A percentile compares a stretch with the other conserved stretches of the same genome.
Conservation (phyloP, 2,888 invertebrate genomes). For the Parnassius apollo region DNA sequence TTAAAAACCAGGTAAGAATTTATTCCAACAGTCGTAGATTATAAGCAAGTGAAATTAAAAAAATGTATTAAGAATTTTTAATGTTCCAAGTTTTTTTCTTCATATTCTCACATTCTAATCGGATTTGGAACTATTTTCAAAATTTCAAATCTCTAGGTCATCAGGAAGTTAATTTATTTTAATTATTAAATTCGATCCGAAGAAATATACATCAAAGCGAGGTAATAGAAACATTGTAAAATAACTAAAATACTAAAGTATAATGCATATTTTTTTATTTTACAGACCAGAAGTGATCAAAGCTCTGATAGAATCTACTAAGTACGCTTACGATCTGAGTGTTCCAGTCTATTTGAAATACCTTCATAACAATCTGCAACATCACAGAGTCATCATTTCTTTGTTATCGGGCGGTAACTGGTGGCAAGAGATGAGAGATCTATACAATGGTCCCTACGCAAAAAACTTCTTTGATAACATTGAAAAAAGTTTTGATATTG, state of each 20-base stretch:
- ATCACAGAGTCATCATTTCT: slow-evolving; percentile 55
- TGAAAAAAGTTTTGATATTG: slow-evolving; percentile 60
- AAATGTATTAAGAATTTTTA: too few relatives aligned
- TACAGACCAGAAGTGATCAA: slow-evolving; percentile 54
- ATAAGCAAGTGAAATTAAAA: too few relatives aligned
- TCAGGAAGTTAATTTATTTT: too few relatives aligned
- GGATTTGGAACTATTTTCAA: too few relatives aligned
- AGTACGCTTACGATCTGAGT: slow-evolving; percentile 61
- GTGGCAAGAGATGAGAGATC: slow-evolving; percentile 55
- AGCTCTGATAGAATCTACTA: slow-evolving; percentile 49
- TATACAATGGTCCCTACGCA: slow-evolving; percentile 58
- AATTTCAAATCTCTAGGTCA: too few relatives aligned
- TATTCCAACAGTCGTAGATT: background rate
- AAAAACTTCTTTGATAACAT: slow-evolving; percentile 51
- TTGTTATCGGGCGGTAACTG: slow-evolving; percentile 66
- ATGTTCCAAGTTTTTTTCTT: too few relatives aligned
- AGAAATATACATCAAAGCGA: too few relatives aligned
- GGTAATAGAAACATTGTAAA: too few relatives aligned
- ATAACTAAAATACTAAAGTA: too few relatives aligned
- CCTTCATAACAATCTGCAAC: slow-evolving; percentile 58
- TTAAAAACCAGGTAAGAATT: slow-evolving; percentile 52
- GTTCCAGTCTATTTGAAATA: slow-evolving; percentile 64
- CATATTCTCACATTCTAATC: too few relatives aligned
- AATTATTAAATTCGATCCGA: too few relatives aligned
- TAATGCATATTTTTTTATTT: slow-evolving; percentile 19